Evolutionary conservation across 2,113 vertebrate genomes (phyloP), one percentile per base, ranked within the genome.

Genomic region (Plotosus lineatus): DNA sequence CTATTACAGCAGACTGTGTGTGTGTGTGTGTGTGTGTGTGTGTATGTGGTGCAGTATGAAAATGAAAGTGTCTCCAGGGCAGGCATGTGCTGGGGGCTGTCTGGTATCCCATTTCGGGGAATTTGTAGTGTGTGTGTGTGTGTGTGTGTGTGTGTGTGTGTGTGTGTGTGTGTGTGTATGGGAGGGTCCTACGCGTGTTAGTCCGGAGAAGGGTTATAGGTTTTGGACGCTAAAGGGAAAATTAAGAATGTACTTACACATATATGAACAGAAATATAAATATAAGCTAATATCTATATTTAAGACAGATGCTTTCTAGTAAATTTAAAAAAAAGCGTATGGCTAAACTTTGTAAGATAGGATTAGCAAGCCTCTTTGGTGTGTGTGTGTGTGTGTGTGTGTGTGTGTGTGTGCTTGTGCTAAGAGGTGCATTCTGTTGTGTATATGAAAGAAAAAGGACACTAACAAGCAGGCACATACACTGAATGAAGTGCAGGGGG

Each of bases 171-270:
- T 33, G 40, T 48, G 46, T 38, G 46, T 36, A 53, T 58, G n/a
- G 26, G 68, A 44, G n/a, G n/a, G 38, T 44, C 40, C n/a, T 26
- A 17, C 4, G 36, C 33, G 28, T 38, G 28, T 23, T 36, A 42
- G 56, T 56, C 60, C 44, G 28, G 75, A 68, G 65, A 44, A 71
- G 40, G 79, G 46, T 65, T 81, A 15, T 75, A 73, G 79, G 73
- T 72, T 69, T 76, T 84, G 75, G 77, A 86, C 83, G 60, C 87
- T 82, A 85, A 89, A 90, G 88, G 89, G 90, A 88, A 90, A 87
- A 89, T 82, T 73, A 89, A 89, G 91, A 93, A 92, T 92, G 90
- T 92, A 93, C 91, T 91, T 91, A 90, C 88, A 84, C 84, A 69
- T 84, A 83, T 82, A 90, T 89, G 88, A 85, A 88, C 89, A 89